Conservation (phyloP, 2,113 vertebrate species). For the Melanerpes formicivorus region DNA sequence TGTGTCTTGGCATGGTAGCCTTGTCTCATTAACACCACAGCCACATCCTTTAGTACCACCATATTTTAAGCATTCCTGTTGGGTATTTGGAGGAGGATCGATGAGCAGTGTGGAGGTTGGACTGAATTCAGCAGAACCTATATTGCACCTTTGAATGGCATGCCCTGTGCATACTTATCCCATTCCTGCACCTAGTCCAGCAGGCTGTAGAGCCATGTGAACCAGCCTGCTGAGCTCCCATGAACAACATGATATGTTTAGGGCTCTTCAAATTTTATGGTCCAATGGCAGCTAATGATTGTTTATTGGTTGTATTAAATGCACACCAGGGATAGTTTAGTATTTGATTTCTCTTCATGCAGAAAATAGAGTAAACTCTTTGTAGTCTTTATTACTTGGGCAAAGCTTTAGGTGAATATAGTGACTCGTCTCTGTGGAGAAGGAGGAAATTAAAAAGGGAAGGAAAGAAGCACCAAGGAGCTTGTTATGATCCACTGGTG, state of each 20-base stretch:
- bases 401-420: slow-evolving; percentile 16
- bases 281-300: slow-evolving; percentile 50
- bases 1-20: no score
- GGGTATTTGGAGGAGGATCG: background rate
- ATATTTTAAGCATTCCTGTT: background rate
- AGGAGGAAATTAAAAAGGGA: slow-evolving; percentile 45
- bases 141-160: background rate
- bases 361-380: slow-evolving; percentile 64
- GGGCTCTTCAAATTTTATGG: slow-evolving; percentile 40
- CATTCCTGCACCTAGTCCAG: background rate
- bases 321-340: slow-evolving; percentile 47
- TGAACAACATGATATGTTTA: slow-evolving; percentile 34
- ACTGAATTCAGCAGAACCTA: background rate
- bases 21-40: no score
- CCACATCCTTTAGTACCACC: no score
- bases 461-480: background rate
- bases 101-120: background rate
- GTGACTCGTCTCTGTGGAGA: background rate
- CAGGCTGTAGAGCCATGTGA: background rate
- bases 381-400: slow-evolving; percentile 43
- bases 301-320: slow-evolving; percentile 71
- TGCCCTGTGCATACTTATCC: background rate
- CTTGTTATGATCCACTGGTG: background rate
- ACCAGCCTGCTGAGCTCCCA: background rate
- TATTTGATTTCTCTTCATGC: slow-evolving; percentile 51